Conservation (phyloP, 1,140 invertebrate genomes). For the Drosophila baimaii region DNA sequence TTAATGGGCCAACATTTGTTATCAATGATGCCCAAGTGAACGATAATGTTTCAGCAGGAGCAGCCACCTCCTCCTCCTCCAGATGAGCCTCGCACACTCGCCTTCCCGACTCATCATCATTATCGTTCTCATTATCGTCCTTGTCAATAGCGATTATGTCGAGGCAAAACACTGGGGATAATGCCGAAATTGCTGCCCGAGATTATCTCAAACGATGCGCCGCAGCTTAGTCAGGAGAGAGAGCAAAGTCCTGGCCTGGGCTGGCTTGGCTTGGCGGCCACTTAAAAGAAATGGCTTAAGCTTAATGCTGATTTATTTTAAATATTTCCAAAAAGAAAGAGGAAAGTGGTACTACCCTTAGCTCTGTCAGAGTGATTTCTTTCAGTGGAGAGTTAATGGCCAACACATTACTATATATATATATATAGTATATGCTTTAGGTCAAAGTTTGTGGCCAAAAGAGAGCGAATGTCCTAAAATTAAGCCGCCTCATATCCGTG, state of each 20-base stretch:
- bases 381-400: too few relatives aligned
- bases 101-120: slow-evolving; percentile 37
- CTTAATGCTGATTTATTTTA: too few relatives aligned
- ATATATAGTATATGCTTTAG: too few relatives aligned
- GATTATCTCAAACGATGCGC: slow-evolving; percentile 4
- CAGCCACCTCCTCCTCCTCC: neutral
- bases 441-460: too few relatives aligned
- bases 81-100: slow-evolving; percentile 2
- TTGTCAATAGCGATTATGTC: slow-evolving; percentile 44
- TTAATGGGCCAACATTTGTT: slow-evolving; percentile 75
- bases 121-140: slow-evolving; percentile 53
- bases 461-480: neutral
- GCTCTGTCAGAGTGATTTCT: too few relatives aligned
- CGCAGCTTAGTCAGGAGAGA: too few relatives aligned
- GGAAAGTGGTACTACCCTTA: too few relatives aligned
- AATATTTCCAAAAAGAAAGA: too few relatives aligned
- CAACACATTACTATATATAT: too few relatives aligned
- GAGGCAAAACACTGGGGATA: slow-evolving; percentile 10
- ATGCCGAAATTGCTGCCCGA: neutral
- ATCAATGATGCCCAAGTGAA: slow-evolving; percentile 74
- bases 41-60: slow-evolving; percentile 64
- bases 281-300: neutral
- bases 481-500: neutral
- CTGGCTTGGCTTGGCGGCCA: neutral
- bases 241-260: too few relatives aligned